Percentiles rank a stretch among this genome's conserved stretches.
These are phyloP conservation scores for Acridotheres tristis DNA, from an alignment of 2,797 vertebrate species.

Conservation along the genomic window DNA sequence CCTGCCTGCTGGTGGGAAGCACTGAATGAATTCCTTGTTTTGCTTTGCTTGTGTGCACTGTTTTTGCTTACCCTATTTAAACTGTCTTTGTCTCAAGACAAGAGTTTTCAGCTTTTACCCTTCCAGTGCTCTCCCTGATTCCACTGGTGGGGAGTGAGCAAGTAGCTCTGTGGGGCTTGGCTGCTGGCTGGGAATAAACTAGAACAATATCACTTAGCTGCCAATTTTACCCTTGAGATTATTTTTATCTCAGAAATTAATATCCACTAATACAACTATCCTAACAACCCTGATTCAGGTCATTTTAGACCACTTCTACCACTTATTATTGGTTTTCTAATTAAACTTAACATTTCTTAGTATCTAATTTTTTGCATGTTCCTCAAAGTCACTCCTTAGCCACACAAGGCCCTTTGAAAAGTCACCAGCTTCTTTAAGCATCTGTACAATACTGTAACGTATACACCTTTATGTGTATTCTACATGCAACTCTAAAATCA, in stretches of 20 bases:
- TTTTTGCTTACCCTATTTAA: background rate
- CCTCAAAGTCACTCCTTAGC: background rate
- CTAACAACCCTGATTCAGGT: background rate
- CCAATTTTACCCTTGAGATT: background rate
- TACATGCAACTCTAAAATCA: background rate
- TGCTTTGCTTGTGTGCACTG: background rate
- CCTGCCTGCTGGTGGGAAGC: background rate
- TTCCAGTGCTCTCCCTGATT: background rate
- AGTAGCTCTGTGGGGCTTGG: background rate
- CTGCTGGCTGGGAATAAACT: background rate
- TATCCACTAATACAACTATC: background rate
- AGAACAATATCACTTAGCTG: background rate
- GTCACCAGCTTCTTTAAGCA: background rate
- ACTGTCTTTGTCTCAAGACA: background rate
- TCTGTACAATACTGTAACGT: background rate
- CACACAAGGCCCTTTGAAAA: background rate
- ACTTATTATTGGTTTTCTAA: background rate
- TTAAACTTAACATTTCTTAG: background rate
- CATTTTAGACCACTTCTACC: background rate
- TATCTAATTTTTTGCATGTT: background rate
- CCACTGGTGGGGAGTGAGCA: background rate
- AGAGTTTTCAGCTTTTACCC: background rate
- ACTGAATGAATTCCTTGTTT: background rate
- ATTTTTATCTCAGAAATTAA: background rate
- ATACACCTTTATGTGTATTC: accelerated